Base-by-base conservation (phyloP, 2,797 vertebrate genomes). In the Perodicticus potto region DNA sequence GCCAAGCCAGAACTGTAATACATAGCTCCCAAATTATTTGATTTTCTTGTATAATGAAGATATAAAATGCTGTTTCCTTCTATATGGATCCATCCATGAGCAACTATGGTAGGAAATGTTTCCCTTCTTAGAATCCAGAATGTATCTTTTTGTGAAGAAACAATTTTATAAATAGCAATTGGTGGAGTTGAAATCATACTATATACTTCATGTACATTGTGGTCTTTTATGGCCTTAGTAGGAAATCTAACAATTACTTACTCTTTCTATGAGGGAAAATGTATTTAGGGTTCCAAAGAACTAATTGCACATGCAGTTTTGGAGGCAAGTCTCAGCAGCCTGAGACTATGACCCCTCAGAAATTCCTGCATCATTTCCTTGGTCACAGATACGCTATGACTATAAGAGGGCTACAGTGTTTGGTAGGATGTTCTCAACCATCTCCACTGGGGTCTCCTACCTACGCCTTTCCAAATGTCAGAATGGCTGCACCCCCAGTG, bases 311-410 rank as follows among this genome's bases (percentile, higher is more conserved):
- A 53, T 76, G 90, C 37, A 96, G 61, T 69, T 95, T 94, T 93
- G 27, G 34, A 90, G 87, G 69, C 92, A 96, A 96, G 27, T 23
- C 32, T 85, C 92, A 96, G n/a, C 73, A 94, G 17, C n/a, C 72
- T 81, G 29, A 93, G 29, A 86, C 53, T 84, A 13, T 67, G 19
- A 77, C 13, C 49, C 13, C 32, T 86, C 87, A 81, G 94, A 97
- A 97, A 96, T 65, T 90, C 37, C 95, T 93, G 43, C 25, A 23
- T 93, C 67, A 67, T 74, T 89, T 92, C 63, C n/a, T 20, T 57
- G 34, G 17, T 85, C 25, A 73, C 84, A 91, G 90, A 76, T 45
- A 72, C 32, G 85, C 19, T 5, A 0, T 73, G 82, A 87, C 74
- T 93, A 23, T 78, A 63, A 91, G 74, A 63, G 69, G 25, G 19